Conservation (phyloP, 2,888 invertebrate genomes). For the Axea sp. region DNA sequence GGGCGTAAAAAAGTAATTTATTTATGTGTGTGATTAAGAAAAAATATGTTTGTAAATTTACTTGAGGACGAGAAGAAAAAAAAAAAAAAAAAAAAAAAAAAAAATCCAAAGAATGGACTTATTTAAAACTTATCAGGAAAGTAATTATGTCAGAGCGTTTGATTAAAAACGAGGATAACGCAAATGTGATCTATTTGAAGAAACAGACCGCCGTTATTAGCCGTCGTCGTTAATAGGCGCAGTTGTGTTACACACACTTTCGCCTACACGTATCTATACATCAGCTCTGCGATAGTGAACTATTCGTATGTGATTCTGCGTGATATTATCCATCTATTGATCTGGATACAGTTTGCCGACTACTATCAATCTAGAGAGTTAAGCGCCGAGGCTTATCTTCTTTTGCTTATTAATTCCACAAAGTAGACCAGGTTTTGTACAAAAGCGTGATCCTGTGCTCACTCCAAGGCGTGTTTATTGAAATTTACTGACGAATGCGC, state of each 20-base stretch:
- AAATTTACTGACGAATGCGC: constrained; percentile 44
- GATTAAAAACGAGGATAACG: no score
- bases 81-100: no score
- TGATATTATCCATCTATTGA: constrained; percentile 44
- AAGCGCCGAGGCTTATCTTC: constrained; percentile 20
- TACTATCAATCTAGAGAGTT: constrained; percentile 29
- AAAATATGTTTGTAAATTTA: no score
- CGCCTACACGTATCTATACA: constrained; percentile 6
- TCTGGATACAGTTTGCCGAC: constrained; percentile 38
- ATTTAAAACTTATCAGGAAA: no score
- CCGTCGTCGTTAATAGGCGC: constrained; percentile 5
- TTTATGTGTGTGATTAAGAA: no score
- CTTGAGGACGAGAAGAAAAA: no score
- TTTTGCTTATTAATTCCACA: constrained; percentile 39
- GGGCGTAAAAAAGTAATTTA: no score
- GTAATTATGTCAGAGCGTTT: no score
- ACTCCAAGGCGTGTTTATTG: constrained; percentile 33
- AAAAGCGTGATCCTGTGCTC: constrained; percentile 1
- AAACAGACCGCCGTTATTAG: constrained; percentile 10
- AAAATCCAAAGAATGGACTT: no score
- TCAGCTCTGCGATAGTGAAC: constrained; percentile 7
- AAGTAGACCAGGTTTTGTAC: constrained; percentile 5
- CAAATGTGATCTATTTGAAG: no score
- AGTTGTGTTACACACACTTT: constrained; percentile 10
- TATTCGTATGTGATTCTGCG: constrained; percentile 50